Evolutionary conservation across 2,113 vertebrate species (phyloP), one percentile per base, ranked within the genome.

Genomic region (Abramis brama): DNA sequence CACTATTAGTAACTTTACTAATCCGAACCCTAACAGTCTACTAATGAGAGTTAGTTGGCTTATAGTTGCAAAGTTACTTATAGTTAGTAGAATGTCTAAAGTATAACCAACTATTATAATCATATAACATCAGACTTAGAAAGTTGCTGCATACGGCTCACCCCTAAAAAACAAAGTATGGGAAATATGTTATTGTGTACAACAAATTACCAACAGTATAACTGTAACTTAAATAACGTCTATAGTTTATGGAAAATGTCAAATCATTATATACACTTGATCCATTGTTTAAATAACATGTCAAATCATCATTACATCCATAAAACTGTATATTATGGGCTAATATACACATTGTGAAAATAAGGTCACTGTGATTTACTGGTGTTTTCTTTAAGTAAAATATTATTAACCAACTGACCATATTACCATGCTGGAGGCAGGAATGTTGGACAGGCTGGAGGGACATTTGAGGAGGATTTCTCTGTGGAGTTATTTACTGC

Each of bases 211-310:
- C 73, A 7, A 17, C 12, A 50, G 39, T 75, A 17, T 75, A 75
- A 75, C 50, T 43, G 15, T 50, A 27, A 50, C n/a, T 13, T 75
- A 75, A 50, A 75, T 50, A 50, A 50, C 43, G 2, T 43, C 68
- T 73, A 43, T 73, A 73, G 73, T 75, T 47, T 75, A 75, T 75
- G 73, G 73, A 75, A 75, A 27, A 50, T 75, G 43, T 75, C n/a
- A 47, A 75, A 75, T 75, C 12, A 75, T 75, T 47, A 75, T 75
- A 75, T 75, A 50, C n/a, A 75, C 73, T 75, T 47, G 43, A 75
- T 75, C 13, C 13, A 9, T 27, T 75, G 73, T 75, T 75, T 75
- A 75, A 75, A 75, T 75, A 75, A 75, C 73, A 75, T 75, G 43
- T 27, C 43, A 50, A 39, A 43, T 73, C 36, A 43, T 50, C 17